A percentile compares a stretch with the other conserved stretches of the same genome.
Evolutionary conservation across 2,113 vertebrate species (phyloP).

Genomic region (Xenopus laevis): DNA sequence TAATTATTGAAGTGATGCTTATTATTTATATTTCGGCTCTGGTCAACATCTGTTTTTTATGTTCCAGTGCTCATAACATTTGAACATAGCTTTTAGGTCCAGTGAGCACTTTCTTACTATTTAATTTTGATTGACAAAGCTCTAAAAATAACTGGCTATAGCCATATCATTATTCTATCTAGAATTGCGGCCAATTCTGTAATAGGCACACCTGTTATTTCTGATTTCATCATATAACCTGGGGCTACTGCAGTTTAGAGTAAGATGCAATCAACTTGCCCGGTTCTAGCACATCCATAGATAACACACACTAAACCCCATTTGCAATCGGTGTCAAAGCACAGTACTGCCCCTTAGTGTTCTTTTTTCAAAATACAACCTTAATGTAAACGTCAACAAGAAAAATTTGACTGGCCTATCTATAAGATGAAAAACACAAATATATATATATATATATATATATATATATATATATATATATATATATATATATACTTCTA

Average conservation of each 20-base stretch:
- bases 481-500: no score
- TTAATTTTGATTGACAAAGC: background rate
- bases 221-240: slow-evolving; percentile 14
- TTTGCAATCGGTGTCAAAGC: background rate
- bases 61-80: no score
- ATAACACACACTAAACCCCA: background rate
- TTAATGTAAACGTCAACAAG: no score
- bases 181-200: background rate
- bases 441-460: no score
- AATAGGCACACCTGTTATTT: slow-evolving; percentile 3
- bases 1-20: no score
- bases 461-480: no score
- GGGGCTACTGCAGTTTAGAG: background rate
- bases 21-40: no score
- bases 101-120: background rate
- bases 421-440: no score
- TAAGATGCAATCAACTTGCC: background rate
- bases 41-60: no score
- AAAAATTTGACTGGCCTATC: no score
- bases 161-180: background rate
- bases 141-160: background rate
- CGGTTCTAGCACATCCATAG: background rate
- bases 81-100: no score
- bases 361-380: background rate
- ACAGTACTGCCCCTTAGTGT: slow-evolving; percentile 29